Evolutionary conservation across 2,113 vertebrate genomes (phyloP), one percentile per base, ranked within the genome.

Genomic region (Argyrosomus japonicus): DNA sequence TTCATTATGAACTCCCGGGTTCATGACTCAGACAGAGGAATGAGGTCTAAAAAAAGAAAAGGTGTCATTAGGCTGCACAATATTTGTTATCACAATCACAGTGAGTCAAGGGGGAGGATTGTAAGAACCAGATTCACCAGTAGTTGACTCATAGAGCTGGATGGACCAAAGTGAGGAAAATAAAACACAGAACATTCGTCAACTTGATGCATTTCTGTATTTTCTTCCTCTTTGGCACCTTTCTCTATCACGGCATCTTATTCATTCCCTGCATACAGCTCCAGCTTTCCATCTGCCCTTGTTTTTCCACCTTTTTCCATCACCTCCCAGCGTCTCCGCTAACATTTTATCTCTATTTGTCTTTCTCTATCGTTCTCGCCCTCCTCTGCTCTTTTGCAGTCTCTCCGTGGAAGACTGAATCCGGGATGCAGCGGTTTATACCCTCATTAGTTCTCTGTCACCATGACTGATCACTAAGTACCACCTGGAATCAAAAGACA

Each of bases 361-460:
- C 83, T 84, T 69, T 51, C 53, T 68, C 53, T 32, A 40, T 70
- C 60, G 25, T 74, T 79, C 63, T 68, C 27, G 0, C 23, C 32
- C 40, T 54, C 56, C 40, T 58, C 61, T 71, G 21, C 75, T 76
- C 51, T 75, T 86, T 54, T 43, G 65, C 78, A 93, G 91, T 90
- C 89, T 95, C 86, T 93, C 91, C 94, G 92, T 87, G 94, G 90
- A 95, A 95, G 94, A 95, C 92, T 93, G 94, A 92, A 88, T 93
- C 90, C 94, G 85, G 80, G 93, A 94, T 94, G 94, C 93, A 92
- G 92, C 90, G 82, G 95, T 97, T 96, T 96, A 96, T 95, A 95
- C 95, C 94, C 95, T 96, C 95, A 97, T 97, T 97, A 97, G 95
- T 80, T 93, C 64, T 67, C 93, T 89, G 95, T 96, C 96, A 96